These are phyloP conservation scores for Aphelenchoides bicaudatus DNA, from an alignment of 2,888 invertebrate genomes.

Conservation along the genomic window DNA sequence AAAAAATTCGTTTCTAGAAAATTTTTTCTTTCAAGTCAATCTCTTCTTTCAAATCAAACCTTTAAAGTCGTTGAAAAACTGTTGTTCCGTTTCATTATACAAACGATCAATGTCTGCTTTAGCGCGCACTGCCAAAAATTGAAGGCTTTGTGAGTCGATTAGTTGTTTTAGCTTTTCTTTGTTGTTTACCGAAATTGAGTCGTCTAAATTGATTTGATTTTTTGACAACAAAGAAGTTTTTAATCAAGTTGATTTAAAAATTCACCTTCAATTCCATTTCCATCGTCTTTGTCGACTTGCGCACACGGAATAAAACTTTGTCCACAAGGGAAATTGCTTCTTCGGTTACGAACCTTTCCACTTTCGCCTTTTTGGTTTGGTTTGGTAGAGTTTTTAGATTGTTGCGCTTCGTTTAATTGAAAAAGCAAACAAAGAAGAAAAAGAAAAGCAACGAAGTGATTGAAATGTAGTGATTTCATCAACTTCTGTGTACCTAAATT, in stretches of 20 bases:
- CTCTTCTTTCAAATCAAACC: constrained; percentile 15
- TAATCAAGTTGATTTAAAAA: not conserved
- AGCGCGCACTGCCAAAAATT: constrained; percentile 27
- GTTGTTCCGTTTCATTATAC: constrained; percentile 35
- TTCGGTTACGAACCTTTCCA: constrained; percentile 14
- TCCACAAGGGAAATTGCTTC: constrained; percentile 51
- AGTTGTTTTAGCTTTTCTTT: not conserved
- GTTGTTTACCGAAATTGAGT: not conserved
- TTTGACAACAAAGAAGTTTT: not conserved
- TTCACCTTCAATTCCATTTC: constrained; percentile 1
- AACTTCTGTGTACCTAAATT: too few species aligned
- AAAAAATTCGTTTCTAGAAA: constrained; percentile 26
- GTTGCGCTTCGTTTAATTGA: too few species aligned
- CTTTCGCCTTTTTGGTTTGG: too few species aligned
- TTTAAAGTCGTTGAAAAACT: constrained; percentile 30
- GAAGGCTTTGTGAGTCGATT: constrained; percentile 7
- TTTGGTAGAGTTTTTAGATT: too few species aligned
- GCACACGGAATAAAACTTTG: constrained; percentile 50
- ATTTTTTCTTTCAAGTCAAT: not conserved
- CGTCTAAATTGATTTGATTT: constrained; percentile 10
- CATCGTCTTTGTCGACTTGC: constrained; percentile 29
- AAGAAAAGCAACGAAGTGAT: too few species aligned
- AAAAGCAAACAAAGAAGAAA: too few species aligned
- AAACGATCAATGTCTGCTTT: constrained; percentile 30
- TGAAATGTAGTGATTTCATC: too few species aligned